Base-by-base conservation (phyloP, 2,797 vertebrate genomes). In the Okamejei kenojei region DNA sequence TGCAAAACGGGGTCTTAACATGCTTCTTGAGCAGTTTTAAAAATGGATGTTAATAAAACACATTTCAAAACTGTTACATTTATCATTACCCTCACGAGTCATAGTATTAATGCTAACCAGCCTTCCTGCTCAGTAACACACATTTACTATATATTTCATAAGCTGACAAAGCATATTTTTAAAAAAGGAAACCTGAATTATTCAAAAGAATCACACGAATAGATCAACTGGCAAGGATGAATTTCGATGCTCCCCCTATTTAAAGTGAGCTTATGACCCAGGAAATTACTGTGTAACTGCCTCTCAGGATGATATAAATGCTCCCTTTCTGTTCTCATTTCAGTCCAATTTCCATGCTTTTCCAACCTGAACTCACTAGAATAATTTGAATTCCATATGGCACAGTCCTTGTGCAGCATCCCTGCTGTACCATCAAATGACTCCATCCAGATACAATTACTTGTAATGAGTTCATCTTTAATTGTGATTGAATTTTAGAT, bases 401-500 rank as follows among this genome's bases (percentile, higher is more conserved):
- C 65, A 13, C 3, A 54, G 71, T 54, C 9, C 90, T 92, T 92
- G 71, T n/a, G 35, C 35, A 92, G 90, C 90, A 92, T 74, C 73
- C 71, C 90, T 92, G 71, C 90, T 92, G 90, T 38, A 92, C 73
- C 90, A 92, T 76, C 90, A 92, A 92, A 92, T 92, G 90, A 73
- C 68, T 92, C 90, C 11, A 54, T 74, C 90, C 90, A 92, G 90
- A 92, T 92, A 76, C 71, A 92, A 92, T 92, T 92, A 73, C 90
- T n/a, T 74, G 90, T 92, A 92, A 92, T 92, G 90, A 92, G 90
- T 92, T 92, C 90, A 92, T 76, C 90, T 76, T 92, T 92, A 92
- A 92, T 92, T 92, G 90, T 76, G 90, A 92, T 92, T 76, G 90
- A 92, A 92, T 92, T 92, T 92, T 92, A 92, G 71, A 92, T 92